Evolutionary conservation across 1,140 invertebrate species (phyloP), one percentile per base, ranked within the genome.

Genomic region (Notospermus geniculatus): DNA sequence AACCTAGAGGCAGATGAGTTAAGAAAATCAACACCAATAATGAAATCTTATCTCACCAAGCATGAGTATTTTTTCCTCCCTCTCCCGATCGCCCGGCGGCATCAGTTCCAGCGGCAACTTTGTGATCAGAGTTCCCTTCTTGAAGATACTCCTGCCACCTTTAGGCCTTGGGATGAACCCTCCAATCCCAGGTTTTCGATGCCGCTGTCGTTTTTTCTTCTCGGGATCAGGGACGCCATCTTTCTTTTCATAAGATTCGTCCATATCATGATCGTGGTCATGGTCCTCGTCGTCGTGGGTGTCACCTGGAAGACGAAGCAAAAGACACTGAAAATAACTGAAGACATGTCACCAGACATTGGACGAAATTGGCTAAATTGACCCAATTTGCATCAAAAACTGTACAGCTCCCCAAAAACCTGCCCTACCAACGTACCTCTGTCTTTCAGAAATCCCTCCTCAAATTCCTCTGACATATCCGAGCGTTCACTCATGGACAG

Each of bases 401-500:
- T n/a, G n/a, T n/a, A n/a, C n/a, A n/a, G n/a, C n/a, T n/a, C n/a
- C n/a, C n/a, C n/a, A n/a, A n/a, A n/a, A n/a, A n/a, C n/a, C n/a
- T n/a, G n/a, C n/a, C n/a, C n/a, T n/a, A n/a, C n/a, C 28, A 59
- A 59, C 15, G 39, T 65, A 19, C 64, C 62, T 41, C 64, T 61
- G 1, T 63, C 64, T 19, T 66, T 62, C 13, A 59, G 25, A 2
- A 50, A 29, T 23, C 46, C 50, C 1, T 59, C 45, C 27, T 63
- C 36, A 36, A 36, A 36, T 36, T 36, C 32, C 15, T 36, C 32
- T 15, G 32, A 36, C 5, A 36, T 36, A 2, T 32, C 53, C 9
- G 60, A 57, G 23, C 50, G 54, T n/a, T 66, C 63, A 2, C 62
- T 54, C 19, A 66, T 30, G 23, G 65, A 63, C 23, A 68, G 43